Evolutionary conservation across 2,888 invertebrate genomes (phyloP).

Genomic region (Agonum fuliginosum): DNA sequence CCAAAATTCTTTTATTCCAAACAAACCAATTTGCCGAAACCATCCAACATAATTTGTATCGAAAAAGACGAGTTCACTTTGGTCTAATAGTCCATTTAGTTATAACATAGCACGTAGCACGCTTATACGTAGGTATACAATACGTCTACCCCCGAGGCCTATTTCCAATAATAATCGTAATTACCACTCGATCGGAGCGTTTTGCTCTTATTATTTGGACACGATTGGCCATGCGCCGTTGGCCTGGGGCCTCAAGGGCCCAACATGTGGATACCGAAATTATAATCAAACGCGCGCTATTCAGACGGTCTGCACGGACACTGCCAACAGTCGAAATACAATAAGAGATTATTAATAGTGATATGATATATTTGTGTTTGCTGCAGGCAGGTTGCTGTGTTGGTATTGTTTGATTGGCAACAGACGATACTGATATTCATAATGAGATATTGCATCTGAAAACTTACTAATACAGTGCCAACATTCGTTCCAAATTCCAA

Average conservation of each 20-base stretch:
- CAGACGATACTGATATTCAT: neutral
- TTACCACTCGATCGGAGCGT: slow-evolving; percentile 50
- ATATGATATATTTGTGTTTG: slow-evolving; percentile 36
- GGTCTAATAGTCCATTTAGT: slow-evolving; percentile 51
- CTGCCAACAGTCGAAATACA: slow-evolving; percentile 20
- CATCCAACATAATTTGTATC: neutral
- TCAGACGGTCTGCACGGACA: neutral
- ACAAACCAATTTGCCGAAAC: slow-evolving; percentile 29
- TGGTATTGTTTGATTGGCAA: slow-evolving; percentile 13
- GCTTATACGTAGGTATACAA: slow-evolving; percentile 51
- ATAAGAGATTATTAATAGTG: slow-evolving; percentile 45
- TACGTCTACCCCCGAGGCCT: slow-evolving; percentile 34
- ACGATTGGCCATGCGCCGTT: slow-evolving; percentile 43
- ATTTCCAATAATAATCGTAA: slow-evolving; percentile 58
- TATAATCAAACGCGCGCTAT: slow-evolving; percentile 34
- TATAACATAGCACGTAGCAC: too few relatives aligned
- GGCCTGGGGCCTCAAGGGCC: neutral
- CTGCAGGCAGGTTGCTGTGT: neutral
- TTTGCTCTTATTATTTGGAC: slow-evolving; percentile 58
- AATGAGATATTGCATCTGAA: slow-evolving; percentile 10
- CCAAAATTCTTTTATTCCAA: slow-evolving; percentile 32
- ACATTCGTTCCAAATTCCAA: slow-evolving; percentile 1
- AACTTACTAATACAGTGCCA: neutral
- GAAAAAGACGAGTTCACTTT: slow-evolving; percentile 5
- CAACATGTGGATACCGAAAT: slow-evolving; percentile 55